These are phyloP conservation scores for Fundulus diaphanus DNA, from an alignment of 2,797 vertebrate species.

Conservation along the genomic window DNA sequence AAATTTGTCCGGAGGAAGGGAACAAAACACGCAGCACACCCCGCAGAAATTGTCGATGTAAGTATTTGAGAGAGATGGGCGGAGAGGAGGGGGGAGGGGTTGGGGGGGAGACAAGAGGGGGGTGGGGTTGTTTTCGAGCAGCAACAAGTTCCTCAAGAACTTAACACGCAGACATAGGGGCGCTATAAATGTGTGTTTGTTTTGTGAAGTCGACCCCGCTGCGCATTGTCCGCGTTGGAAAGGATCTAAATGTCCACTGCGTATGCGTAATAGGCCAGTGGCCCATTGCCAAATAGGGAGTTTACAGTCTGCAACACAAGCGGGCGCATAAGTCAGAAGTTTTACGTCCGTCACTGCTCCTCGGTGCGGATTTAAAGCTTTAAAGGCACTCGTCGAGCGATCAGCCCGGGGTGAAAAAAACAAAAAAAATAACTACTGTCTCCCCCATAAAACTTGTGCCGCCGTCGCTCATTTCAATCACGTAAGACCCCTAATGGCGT, in stretches of 20 bases:
- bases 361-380: conserved; percentile 68
- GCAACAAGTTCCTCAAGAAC: conserved; percentile 92
- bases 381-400: conserved; percentile 68
- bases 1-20: conserved; percentile 24
- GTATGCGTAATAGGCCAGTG: conserved; percentile 75
- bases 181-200: conserved; percentile 55
- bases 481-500: conserved; percentile 91
- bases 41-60: conserved; percentile 69
- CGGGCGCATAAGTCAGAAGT: conserved; percentile 67
- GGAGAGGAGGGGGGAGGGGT: conserved; percentile 22
- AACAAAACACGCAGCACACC: conserved; percentile 60
- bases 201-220: conserved; percentile 75
- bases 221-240: conserved; percentile 61
- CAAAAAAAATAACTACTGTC: neutral
- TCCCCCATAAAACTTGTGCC: conserved; percentile 77
- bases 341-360: conserved; percentile 46
- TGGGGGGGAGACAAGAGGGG: neutral
- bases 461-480: conserved; percentile 91
- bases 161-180: conserved; percentile 64
- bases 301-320: conserved; percentile 57
- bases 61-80: conserved; percentile 64
- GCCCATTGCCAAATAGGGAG: conserved; percentile 65
- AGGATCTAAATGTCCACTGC: conserved; percentile 69
- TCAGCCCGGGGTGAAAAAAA: conserved; percentile 80
- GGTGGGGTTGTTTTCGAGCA: conserved; percentile 57